Percentiles rank a stretch among this genome's conserved stretches.
phyloP scores from a whole-genome alignment of 2,888 invertebrate species.

The Rapana venosa region DNA sequence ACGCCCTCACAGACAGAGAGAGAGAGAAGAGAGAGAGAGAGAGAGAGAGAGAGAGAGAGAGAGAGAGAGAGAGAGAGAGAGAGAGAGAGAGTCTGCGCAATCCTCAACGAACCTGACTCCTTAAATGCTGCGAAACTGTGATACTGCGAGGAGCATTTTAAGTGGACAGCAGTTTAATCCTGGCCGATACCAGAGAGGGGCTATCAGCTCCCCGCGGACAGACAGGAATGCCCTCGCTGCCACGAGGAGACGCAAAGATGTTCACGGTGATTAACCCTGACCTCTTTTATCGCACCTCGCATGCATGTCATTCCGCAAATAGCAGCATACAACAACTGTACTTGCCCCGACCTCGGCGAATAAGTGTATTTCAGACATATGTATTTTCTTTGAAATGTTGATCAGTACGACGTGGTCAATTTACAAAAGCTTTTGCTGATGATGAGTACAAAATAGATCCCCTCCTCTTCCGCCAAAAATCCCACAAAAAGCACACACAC shows the following conservation, averaged over 20 bases:
- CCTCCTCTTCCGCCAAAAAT: not conserved
- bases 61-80: not conserved
- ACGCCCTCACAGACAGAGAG: not conserved
- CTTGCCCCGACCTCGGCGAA: not conserved
- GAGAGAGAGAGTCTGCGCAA: not conserved
- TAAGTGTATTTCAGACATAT: not conserved
- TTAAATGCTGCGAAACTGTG: not conserved
- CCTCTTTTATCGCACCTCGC: slow-evolving; percentile 13
- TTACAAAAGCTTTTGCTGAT: too few relatives aligned
- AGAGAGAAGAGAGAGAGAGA: not conserved
- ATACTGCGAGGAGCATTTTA: slow-evolving; percentile 7
- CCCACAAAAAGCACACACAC: not conserved
- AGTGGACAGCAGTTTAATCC: slow-evolving; percentile 25
- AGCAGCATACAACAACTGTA: not conserved
- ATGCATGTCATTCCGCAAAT: slow-evolving; percentile 24
- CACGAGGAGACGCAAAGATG: not conserved
- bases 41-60: slow-evolving; percentile 17
- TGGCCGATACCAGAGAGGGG: slow-evolving; percentile 21
- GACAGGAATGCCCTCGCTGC: slow-evolving; percentile 28
- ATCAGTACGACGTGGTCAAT: too few relatives aligned
- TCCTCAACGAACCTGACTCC: not conserved
- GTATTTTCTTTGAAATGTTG: too few relatives aligned
- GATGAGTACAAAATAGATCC: not conserved
- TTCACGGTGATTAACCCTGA: not conserved
- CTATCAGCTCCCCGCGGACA: slow-evolving; percentile 27